Evolutionary conservation across 2,797 vertebrate species (phyloP).

Genomic region (Nasua narica): DNA sequence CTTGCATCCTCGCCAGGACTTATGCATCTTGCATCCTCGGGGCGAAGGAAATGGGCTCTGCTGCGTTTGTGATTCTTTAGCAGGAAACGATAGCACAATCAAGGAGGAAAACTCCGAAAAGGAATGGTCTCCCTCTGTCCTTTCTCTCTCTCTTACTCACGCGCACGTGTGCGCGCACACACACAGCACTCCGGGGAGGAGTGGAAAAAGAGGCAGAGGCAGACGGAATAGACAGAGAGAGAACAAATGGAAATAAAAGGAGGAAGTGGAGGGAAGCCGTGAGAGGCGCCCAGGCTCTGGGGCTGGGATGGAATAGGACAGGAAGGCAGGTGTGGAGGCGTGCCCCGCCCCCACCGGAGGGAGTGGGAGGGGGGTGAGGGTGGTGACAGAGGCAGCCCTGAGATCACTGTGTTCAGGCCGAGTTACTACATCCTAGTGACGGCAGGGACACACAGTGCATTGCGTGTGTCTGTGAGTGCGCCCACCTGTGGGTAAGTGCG

Average conservation of each 20-base stretch:
- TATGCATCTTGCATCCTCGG: not conserved
- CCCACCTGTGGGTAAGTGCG: not conserved
- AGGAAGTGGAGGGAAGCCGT: not conserved
- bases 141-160: not conserved
- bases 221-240: not conserved
- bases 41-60: not conserved
- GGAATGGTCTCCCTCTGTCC: not conserved
- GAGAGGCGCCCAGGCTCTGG: not conserved
- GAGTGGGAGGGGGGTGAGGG: not conserved
- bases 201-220: not conserved
- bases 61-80: not conserved
- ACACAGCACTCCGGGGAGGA: not conserved
- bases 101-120: not conserved
- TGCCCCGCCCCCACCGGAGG: not conserved
- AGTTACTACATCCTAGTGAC: not conserved
- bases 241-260: not conserved
- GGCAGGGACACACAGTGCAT: not conserved
- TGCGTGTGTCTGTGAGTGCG: accelerated
- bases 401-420: not conserved
- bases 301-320: not conserved
- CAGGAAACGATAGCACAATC: not conserved
- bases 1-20: not conserved
- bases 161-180: not conserved
- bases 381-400: not conserved
- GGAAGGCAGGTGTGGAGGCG: not conserved